Conservation (phyloP, 2,797 vertebrate species). For the Orientallactaga sibirica region DNA sequence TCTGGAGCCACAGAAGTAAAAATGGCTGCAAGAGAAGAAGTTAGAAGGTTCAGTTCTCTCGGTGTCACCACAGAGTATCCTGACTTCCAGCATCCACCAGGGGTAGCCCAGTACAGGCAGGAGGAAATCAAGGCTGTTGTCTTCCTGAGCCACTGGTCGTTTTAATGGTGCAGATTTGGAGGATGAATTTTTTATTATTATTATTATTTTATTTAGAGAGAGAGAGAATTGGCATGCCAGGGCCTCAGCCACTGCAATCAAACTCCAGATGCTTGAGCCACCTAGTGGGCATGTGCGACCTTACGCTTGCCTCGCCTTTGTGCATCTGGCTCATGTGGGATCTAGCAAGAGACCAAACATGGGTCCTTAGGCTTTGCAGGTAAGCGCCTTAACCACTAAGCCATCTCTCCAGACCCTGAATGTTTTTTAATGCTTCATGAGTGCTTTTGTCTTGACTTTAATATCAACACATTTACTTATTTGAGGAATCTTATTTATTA, state of each 20-base stretch:
- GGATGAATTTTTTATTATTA: neutral
- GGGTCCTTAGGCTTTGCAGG: no score
- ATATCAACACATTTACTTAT: neutral
- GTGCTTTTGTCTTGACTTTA: slow-evolving; percentile 14
- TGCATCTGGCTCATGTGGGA: no score
- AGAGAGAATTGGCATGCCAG: no score
- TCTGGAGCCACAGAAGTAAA: neutral
- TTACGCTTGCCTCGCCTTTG: no score
- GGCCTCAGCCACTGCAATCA: no score
- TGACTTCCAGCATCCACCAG: accelerated
- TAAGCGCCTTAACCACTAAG: no score
- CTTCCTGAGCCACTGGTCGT: neutral
- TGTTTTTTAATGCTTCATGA: neutral
- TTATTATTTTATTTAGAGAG: no score
- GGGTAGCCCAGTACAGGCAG: neutral
- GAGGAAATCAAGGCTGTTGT: accelerated
- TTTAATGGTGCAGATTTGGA: neutral
- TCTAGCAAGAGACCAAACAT: no score
- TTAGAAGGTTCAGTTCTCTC: accelerated
- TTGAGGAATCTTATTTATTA: slow-evolving; percentile 19
- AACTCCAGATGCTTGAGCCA: no score
- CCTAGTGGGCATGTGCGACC: no score
- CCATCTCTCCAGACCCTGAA: no score
- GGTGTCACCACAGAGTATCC: accelerated
- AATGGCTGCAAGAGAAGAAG: neutral